A percentile compares a stretch with the other conserved stretches of the same genome.
Conservation (phyloP, 2,888 invertebrate genomes). For the Dilophus febrilis region DNA sequence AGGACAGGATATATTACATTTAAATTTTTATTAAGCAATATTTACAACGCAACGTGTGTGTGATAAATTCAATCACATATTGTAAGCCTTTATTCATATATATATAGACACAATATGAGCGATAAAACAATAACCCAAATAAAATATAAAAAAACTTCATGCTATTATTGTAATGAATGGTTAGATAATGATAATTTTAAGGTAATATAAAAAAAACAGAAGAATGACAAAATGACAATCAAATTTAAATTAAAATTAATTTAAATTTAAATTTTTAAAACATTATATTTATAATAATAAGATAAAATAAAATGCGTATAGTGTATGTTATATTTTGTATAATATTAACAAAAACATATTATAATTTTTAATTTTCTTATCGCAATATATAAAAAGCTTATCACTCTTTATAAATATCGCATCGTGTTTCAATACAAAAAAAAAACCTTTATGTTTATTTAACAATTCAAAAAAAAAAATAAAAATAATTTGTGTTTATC, state of each 20-base stretch:
- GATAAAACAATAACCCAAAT: constrained; percentile 11
- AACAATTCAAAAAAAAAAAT: too few relatives aligned
- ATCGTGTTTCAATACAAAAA: too few relatives aligned
- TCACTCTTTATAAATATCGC: too few relatives aligned
- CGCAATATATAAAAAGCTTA: too few relatives aligned
- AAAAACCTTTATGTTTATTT: too few relatives aligned
- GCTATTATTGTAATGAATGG: constrained; percentile 49
- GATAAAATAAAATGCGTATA: neutral
- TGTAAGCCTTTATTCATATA: too few relatives aligned
- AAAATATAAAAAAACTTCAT: constrained; percentile 36
- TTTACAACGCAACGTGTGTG: too few relatives aligned
- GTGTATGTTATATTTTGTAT: neutral
- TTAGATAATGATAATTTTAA: constrained; percentile 46
- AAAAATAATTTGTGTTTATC: neutral
- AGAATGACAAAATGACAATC: neutral
- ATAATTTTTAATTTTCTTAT: too few relatives aligned
- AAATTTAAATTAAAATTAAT: neutral
- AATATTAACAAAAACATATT: neutral
- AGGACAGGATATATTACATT: too few relatives aligned
- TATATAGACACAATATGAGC: too few relatives aligned
- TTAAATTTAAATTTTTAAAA: neutral
- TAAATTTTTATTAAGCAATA: too few relatives aligned
- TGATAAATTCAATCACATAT: too few relatives aligned
- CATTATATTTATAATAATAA: neutral
- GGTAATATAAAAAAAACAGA: constrained; percentile 31